Evolutionary conservation across 2,113 vertebrate species (phyloP), one percentile per base, ranked within the genome.

Genomic region (Chionomys nivalis): DNA sequence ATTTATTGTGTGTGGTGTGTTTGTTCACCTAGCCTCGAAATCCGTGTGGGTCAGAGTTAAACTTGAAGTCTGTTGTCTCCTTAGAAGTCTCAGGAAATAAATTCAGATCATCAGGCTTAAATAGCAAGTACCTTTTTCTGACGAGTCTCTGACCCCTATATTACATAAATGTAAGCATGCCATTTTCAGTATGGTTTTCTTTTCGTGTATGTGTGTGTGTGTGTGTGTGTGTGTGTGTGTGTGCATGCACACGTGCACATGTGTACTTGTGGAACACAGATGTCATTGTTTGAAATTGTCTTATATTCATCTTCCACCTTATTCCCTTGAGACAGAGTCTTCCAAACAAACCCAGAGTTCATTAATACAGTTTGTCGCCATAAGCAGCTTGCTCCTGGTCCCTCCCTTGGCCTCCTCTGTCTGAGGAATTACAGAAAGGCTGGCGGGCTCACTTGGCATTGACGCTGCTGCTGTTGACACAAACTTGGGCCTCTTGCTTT

Each of bases 201-300:
- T 44, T 4, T 12, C 2, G 6, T 5, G 13, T 16, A 1, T 44
- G 7, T 26, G 39, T 24, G 42, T 55, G 52, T 55, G 52, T 55
- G 52, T 52, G 52, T 49, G 49, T 49, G 49, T 49, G 55, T 58
- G 13, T 21, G 55, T 58, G 55, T 58, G 55, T 58, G 55, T 58
- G 55, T 5, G 55, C 0, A 3, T 4, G 55, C 17, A 1, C 17
- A 0, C 5, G 5, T 0, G 0, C 58, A 58, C 6, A 58, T 58
- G 19, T 58, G 26, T 10, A 5, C 17, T 47, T 87, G 31, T 68
- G 33, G 26, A 21, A 9, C 5, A 9, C 39, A 11, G 39, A 11
- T 16, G 9, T 31, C 31, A 4, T 21, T 65, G 39, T 63, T 63
- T 7, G 13, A 42, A 44, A 47, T 44, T 28, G 16, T 28, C 58